Evolutionary conservation across 2,888 invertebrate genomes (phyloP).

Genomic region (Xylophagus ater): DNA sequence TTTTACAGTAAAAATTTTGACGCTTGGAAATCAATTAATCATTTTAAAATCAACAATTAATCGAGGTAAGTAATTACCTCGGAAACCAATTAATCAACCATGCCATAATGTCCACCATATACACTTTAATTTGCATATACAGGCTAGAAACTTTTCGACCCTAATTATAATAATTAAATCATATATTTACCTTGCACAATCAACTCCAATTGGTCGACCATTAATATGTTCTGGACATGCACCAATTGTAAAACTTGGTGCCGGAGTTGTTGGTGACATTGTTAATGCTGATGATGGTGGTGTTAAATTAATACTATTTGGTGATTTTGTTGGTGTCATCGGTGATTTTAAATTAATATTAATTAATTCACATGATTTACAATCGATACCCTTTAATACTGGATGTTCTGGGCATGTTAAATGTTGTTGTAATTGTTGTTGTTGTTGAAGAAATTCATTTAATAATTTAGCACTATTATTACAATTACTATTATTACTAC

Average conservation of each 20-base stretch:
- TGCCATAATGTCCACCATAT: no score
- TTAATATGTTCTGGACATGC: conserved; percentile 92
- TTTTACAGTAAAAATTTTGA: no score
- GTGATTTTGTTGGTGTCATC: conserved; percentile 25
- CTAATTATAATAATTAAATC: no score
- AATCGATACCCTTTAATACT: conserved; percentile 33
- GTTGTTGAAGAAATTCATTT: conserved; percentile 36
- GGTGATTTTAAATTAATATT: conserved; percentile 26
- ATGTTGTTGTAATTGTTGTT: conserved; percentile 24
- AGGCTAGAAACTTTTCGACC: no score
- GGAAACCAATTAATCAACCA: no score
- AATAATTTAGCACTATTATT: conserved; percentile 31
- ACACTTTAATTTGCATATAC: no score
- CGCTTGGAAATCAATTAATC: no score
- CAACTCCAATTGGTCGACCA: conserved; percentile 84
- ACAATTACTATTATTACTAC: conserved; percentile 17
- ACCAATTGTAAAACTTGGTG: conserved; percentile 60
- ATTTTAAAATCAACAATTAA: no score
- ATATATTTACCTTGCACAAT: conserved; percentile 59
- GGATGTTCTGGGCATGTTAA: conserved; percentile 31
- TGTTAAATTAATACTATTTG: conserved; percentile 24
- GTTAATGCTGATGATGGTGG: conserved; percentile 22
- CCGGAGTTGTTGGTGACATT: conserved; percentile 21
- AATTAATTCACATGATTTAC: conserved; percentile 35
- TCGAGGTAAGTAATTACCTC: no score